phyloP scores from a whole-genome alignment of 2,888 invertebrate genomes.

The Parnassius orleans region DNA sequence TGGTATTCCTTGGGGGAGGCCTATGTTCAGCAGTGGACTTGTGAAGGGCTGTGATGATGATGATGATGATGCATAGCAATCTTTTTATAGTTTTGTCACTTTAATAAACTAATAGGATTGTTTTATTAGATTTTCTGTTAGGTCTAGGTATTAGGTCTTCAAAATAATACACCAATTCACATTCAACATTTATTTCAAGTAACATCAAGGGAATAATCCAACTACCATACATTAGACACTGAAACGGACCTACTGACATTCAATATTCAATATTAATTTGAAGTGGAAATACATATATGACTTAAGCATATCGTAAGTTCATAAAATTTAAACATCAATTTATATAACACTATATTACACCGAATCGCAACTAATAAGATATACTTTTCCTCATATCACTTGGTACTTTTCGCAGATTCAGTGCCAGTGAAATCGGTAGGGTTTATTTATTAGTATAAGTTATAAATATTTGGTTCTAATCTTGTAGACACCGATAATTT shows the following conservation, averaged over 20 bases:
- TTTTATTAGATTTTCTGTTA: too few relatives aligned
- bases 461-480: conserved; percentile 2
- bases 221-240: conserved; percentile 14
- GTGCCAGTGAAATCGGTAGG: too few relatives aligned
- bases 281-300: neutral
- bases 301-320: neutral
- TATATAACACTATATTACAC: neutral
- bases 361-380: neutral
- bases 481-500: conserved; percentile 4
- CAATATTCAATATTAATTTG: neutral
- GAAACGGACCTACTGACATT: conserved; percentile 14
- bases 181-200: conserved; percentile 62
- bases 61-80: too few relatives aligned
- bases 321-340: neutral
- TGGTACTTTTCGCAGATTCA: neutral
- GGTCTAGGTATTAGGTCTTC: neutral
- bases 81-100: too few relatives aligned
- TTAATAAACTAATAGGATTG: too few relatives aligned
- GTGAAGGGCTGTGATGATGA: too few relatives aligned
- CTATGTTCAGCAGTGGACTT: too few relatives aligned
- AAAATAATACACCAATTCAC: conserved; percentile 33
- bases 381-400: neutral
- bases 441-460: too few relatives aligned
- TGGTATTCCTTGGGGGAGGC: too few relatives aligned
- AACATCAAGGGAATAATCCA: conserved; percentile 54